Conservation (phyloP, 2,888 invertebrate genomes). For the Formica aserva region DNA sequence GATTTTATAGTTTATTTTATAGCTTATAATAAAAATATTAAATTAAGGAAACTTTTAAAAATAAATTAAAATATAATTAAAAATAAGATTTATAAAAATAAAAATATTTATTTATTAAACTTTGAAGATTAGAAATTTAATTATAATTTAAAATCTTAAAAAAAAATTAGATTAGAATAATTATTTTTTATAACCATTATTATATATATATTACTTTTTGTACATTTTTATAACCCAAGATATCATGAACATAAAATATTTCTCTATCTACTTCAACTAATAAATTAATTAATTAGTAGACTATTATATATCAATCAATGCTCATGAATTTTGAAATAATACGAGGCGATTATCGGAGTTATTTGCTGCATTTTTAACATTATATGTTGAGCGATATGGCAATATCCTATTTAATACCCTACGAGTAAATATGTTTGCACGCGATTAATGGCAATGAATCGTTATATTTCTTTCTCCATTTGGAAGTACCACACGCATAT, state of each 20-base stretch:
- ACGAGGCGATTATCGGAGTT: neutral
- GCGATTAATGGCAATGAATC: neutral
- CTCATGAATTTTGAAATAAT: neutral
- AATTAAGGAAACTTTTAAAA: too few species aligned
- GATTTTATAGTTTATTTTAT: too few species aligned
- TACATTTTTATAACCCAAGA: neutral
- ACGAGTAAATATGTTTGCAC: neutral
- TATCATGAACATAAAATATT: neutral
- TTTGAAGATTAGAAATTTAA: neutral
- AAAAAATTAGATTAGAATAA: neutral
- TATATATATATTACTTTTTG: neutral
- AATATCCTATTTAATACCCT: neutral
- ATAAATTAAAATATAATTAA: too few species aligned
- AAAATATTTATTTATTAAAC: too few species aligned
- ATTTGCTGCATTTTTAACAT: neutral
- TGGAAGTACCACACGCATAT: neutral
- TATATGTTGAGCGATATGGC: neutral
- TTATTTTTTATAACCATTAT: neutral
- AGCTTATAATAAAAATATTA: too few species aligned
- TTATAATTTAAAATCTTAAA: neutral
- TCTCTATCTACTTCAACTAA: neutral
- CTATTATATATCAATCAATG: neutral
- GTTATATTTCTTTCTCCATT: neutral
- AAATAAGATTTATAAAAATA: too few species aligned
- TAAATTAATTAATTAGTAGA: neutral